These are phyloP conservation scores for Yoshiicerus persimilis DNA, from an alignment of 1,140 invertebrate species.

Conservation along the genomic window DNA sequence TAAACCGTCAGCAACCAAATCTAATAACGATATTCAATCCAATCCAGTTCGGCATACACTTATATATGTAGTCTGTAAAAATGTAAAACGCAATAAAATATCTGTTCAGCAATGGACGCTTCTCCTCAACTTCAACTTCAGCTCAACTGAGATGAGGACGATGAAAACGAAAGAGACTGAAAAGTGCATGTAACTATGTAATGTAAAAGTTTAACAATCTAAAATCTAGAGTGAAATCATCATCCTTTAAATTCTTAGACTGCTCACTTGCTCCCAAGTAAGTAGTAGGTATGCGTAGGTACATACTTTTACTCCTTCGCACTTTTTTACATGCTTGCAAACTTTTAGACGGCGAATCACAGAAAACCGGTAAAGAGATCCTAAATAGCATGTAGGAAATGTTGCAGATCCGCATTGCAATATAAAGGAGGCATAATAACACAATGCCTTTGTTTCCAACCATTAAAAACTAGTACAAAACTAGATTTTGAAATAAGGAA, in stretches of 20 bases:
- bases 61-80: background rate
- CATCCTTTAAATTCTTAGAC: background rate
- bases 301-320: no score
- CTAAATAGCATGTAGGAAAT: background rate
- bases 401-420: background rate
- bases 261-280: background rate
- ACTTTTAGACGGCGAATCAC: background rate
- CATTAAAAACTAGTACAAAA: background rate
- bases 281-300: no score
- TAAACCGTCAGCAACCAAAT: constrained; percentile 25
- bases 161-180: background rate
- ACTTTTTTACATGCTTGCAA: background rate
- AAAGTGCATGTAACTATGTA: background rate
- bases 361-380: background rate
- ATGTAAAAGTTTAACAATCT: background rate
- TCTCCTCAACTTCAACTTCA: background rate
- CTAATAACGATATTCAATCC: constrained; percentile 9
- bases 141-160: background rate
- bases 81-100: background rate
- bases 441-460: background rate
- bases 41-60: background rate
- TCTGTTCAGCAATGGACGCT: background rate
- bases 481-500: background rate
- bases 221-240: background rate
- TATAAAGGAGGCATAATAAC: background rate